A percentile compares a stretch with the other conserved stretches of the same genome.
Evolutionary conservation across 2,113 vertebrate genomes (phyloP).

Genomic region (Dromiciops gliroides): DNA sequence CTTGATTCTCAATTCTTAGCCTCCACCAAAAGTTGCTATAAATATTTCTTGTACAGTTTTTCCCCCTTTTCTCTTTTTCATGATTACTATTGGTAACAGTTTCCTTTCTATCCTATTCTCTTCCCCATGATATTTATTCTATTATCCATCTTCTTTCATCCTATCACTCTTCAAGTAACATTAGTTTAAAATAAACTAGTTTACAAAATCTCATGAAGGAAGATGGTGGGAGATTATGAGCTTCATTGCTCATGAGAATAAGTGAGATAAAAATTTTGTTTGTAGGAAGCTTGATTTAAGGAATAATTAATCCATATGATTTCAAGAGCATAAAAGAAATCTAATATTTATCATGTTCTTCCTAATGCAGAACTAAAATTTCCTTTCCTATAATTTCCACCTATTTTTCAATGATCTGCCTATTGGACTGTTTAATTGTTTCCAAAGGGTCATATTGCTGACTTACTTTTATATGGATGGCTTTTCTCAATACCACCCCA

Average conservation of each 20-base stretch:
- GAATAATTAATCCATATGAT: neutral
- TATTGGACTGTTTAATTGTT: neutral
- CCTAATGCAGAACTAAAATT: neutral
- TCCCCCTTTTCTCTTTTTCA: no score
- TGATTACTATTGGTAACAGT: no score
- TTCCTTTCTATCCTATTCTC: no score
- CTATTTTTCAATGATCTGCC: neutral
- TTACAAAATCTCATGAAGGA: neutral
- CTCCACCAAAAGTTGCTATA: no score
- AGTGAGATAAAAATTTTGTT: neutral
- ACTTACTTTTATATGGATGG: neutral
- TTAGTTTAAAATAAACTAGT: neutral
- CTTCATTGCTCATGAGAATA: neutral
- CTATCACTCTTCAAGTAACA: no score
- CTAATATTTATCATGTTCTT: neutral
- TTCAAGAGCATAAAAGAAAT: neutral
- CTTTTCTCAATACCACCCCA: neutral
- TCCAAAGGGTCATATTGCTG: no score
- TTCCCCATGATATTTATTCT: no score
- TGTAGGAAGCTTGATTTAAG: neutral
- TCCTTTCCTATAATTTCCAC: neutral
- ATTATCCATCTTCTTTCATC: no score
- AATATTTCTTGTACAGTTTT: no score
- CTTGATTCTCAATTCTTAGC: no score
- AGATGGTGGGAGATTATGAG: neutral